Base-by-base conservation (phyloP, 1,140 invertebrate species). In the Tetraneura akinire region DNA sequence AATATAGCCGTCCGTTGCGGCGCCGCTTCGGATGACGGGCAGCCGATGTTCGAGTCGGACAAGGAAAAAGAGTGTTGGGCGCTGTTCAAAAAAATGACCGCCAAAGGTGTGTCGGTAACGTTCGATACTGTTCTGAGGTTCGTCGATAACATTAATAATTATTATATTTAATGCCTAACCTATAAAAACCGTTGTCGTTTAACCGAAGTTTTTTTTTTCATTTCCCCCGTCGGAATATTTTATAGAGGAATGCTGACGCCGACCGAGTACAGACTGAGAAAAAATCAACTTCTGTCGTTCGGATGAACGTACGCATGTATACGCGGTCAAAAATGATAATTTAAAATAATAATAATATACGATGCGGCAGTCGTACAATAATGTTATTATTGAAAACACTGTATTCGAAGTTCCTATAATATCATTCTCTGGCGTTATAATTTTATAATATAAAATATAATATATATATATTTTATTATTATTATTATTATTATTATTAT, bases 31-130 rank as follows among this genome's bases (percentile, higher is more conserved):
- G 26, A 57, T 11, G 80, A 81, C 13, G 55, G 45, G 4, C 81
- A 82, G 62, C 84, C 83, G 0, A 47, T 80, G 83, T 70, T 86
- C 83, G 82, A 85, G 81, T 88, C 88, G 5, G 84, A 85, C 0
- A 90, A 90, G 83, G 89, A 90, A 82, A 87, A 89, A 82, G 90
- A 91, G 84, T 92, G 91, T 83, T 92, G 91, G 91, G 88, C 89
- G 73, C 85, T 91, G 66, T 91, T 89, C 81, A 87, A 87, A 78
- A 88, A 89, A 86, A 91, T 92, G 90, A 88, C 87, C n/a, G 89
- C 89, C 81, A 91, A 91, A 84, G 91, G 90, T 1, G 87, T 92
- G n/a, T 89, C 87, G 53, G 88, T 92, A 5, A 90, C 89, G 5
- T 91, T 90, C 80, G 90, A 92, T 73, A 91, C 91, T 0, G 89